phyloP scores from a whole-genome alignment of 2,113 vertebrate species.

The Rhinoptilus africanus region DNA sequence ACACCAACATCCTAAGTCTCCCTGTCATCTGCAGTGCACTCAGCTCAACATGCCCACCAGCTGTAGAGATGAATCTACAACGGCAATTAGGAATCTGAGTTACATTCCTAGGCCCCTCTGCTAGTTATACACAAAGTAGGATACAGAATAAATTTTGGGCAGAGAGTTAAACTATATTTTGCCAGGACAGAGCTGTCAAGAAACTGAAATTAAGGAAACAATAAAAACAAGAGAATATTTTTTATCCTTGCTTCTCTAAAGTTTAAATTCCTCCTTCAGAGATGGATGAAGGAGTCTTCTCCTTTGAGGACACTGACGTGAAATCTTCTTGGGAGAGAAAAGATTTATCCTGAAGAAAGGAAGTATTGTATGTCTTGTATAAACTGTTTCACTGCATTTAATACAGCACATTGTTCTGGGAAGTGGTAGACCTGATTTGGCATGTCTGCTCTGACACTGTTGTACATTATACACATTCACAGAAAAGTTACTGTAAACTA shows the following conservation, averaged over 20 bases:
- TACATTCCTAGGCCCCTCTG: not conserved
- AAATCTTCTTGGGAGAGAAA: not conserved
- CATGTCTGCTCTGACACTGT: not conserved
- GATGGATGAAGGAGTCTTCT: not conserved
- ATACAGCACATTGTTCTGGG: not conserved
- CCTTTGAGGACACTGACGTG: not conserved
- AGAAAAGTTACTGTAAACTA: not conserved
- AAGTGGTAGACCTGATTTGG: not conserved
- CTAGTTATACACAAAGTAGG: not conserved
- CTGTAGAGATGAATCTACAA: not conserved
- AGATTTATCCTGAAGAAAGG: not conserved
- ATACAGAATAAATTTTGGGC: not conserved
- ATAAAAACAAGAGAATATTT: not conserved
- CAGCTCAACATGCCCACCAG: not conserved
- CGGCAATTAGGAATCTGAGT: not conserved
- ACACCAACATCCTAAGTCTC: fast-evolving
- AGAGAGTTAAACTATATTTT: not conserved
- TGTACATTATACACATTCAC: not conserved
- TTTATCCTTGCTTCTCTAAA: not conserved
- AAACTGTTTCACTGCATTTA: not conserved
- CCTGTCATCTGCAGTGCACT: not conserved
- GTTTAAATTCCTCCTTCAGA: not conserved
- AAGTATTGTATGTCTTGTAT: not conserved
- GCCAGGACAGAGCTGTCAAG: not conserved
- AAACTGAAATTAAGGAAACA: not conserved